phyloP scores from a whole-genome alignment of 1,140 invertebrate species.

The Ditylenchus dipsaci region DNA sequence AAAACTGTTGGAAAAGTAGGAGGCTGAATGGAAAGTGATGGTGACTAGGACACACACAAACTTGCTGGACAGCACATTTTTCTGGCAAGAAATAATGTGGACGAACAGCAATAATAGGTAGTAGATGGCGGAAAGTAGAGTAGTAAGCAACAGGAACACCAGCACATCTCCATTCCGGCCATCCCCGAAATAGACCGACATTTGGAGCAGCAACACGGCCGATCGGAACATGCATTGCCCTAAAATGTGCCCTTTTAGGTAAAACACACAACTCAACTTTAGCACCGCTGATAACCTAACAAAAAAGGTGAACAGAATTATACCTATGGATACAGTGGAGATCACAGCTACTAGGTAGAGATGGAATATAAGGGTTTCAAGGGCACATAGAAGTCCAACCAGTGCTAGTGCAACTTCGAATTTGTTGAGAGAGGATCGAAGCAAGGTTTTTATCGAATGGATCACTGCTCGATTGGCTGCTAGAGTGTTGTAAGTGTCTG shows the following conservation, averaged over 20 bases:
- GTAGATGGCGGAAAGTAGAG: background rate
- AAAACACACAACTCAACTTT: too few relatives aligned
- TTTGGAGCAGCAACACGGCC: slow-evolving; percentile 11
- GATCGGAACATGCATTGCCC: slow-evolving; percentile 28
- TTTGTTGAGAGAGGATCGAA: slow-evolving; percentile 24
- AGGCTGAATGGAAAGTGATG: background rate
- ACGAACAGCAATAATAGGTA: background rate
- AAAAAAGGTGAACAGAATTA: too few relatives aligned
- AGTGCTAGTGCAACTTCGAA: slow-evolving; percentile 19
- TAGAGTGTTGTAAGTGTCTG: background rate
- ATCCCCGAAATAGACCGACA: background rate
- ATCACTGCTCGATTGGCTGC: slow-evolving; percentile 12
- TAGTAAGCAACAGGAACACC: background rate
- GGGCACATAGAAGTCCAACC: slow-evolving; percentile 24
- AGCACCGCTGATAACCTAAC: too few relatives aligned
- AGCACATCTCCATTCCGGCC: background rate
- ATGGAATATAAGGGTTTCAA: slow-evolving; percentile 32
- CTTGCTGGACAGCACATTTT: background rate
- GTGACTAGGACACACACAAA: background rate
- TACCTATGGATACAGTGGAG: background rate
- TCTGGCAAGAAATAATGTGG: background rate
- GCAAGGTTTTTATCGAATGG: slow-evolving; percentile 8
- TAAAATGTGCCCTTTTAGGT: too few relatives aligned
- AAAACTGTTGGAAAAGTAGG: slow-evolving; percentile 27
- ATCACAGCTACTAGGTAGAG: slow-evolving; percentile 4